phyloP scores from a whole-genome alignment of 2,797 vertebrate genomes.

The Enteromius fasciolatus region DNA sequence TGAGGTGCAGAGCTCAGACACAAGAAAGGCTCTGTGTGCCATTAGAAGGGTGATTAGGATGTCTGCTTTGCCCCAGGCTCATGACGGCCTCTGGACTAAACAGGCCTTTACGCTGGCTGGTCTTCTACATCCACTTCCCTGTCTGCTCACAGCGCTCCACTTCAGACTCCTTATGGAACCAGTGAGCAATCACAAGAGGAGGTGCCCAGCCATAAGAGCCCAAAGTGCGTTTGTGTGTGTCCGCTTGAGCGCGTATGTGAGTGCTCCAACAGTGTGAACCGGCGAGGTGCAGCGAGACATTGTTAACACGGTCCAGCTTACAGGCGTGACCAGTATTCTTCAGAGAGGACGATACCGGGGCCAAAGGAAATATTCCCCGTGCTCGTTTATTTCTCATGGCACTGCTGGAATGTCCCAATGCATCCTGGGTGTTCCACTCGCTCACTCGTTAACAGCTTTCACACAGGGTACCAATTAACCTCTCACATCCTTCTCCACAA shows the following conservation, averaged over 20 bases:
- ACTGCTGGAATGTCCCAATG: slow-evolving; percentile 80
- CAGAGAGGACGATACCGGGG: slow-evolving; percentile 64
- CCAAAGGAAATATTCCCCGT: slow-evolving; percentile 83
- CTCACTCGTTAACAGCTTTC: slow-evolving; percentile 94
- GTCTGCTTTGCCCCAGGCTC: slow-evolving; percentile 72
- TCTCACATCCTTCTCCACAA: slow-evolving; percentile 45
- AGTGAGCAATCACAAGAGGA: slow-evolving; percentile 41
- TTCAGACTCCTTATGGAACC: slow-evolving; percentile 43
- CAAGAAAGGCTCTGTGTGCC: slow-evolving; percentile 51
- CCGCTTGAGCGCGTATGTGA: slow-evolving; percentile 65
- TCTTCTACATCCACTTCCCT: slow-evolving; percentile 57
- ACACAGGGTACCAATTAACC: slow-evolving; percentile 89
- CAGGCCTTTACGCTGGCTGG: slow-evolving; percentile 78
- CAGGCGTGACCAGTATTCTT: slow-evolving; percentile 26
- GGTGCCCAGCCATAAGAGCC: slow-evolving; percentile 30
- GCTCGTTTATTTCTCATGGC: slow-evolving; percentile 87
- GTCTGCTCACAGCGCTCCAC: slow-evolving; percentile 19
- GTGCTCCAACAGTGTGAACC: slow-evolving; percentile 28
- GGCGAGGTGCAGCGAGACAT: slow-evolving; percentile 65
- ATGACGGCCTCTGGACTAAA: slow-evolving; percentile 68
- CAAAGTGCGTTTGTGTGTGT: slow-evolving; percentile 47
- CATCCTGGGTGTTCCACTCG: slow-evolving; percentile 87
- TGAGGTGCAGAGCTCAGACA: slow-evolving; percentile 37
- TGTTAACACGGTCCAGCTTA: slow-evolving; percentile 70
- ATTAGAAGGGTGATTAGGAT: slow-evolving; percentile 66